Conservation (phyloP, 2,797 vertebrate species). For the Malacoctenus gilli region DNA sequence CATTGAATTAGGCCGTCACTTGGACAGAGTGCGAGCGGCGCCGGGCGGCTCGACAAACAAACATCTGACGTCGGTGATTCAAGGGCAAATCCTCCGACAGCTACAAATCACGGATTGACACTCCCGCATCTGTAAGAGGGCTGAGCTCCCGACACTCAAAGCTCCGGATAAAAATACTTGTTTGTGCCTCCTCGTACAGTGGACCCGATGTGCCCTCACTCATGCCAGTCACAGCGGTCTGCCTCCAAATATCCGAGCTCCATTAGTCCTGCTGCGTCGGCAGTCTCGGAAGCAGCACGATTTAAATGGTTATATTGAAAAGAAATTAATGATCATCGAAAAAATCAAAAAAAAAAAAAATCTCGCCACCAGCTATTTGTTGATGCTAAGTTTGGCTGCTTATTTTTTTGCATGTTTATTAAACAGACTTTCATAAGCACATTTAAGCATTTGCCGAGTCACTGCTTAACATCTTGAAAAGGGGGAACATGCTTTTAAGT, state of each 20-base stretch:
- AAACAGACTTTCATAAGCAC: no score
- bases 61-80: slow-evolving; percentile 52
- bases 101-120: slow-evolving; percentile 62
- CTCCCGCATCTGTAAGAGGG: slow-evolving; percentile 39
- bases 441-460: no score
- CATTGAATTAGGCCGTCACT: slow-evolving; percentile 69
- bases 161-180: slow-evolving; percentile 15
- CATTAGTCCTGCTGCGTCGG: not conserved
- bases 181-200: slow-evolving; percentile 5
- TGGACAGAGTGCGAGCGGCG: slow-evolving; percentile 57
- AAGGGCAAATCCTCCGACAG: slow-evolving; percentile 65
- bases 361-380: no score
- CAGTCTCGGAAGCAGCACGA: not conserved
- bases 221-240: slow-evolving; percentile 4
- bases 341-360: no score
- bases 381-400: no score
- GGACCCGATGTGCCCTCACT: slow-evolving; percentile 1
- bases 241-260: not conserved
- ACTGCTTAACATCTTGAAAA: no score
- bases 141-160: slow-evolving; percentile 39
- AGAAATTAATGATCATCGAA: no score
- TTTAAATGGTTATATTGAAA: no score
- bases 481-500: no score
- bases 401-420: no score
- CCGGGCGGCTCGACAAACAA: slow-evolving; percentile 64